These are phyloP conservation scores for Triplophysa yarkandensis DNA, from an alignment of 2,797 vertebrate species.

Conservation along the genomic window DNA sequence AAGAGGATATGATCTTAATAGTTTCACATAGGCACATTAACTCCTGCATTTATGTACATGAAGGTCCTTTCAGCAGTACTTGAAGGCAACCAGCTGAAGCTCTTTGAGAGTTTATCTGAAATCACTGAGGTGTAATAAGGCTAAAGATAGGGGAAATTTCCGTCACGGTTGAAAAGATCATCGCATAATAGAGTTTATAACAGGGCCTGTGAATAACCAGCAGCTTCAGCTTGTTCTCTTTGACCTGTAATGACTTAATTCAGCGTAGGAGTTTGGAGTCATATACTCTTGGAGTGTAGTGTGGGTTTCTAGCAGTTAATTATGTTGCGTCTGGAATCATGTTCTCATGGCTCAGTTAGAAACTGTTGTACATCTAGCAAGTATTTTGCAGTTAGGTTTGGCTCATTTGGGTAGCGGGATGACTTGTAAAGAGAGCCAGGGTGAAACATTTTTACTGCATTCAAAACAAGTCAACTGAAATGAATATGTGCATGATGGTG, in stretches of 20 bases:
- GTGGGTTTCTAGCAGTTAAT: conserved; percentile 9
- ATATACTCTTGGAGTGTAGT: conserved; percentile 2
- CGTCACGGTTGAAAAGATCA: conserved; percentile 37
- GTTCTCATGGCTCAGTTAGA: neutral
- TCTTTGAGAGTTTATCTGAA: conserved; percentile 1
- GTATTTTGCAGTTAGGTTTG: neutral
- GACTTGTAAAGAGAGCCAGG: neutral
- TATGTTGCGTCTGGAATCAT: neutral
- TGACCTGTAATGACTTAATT: conserved; percentile 9
- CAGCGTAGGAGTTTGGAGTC: conserved; percentile 5
- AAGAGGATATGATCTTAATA: conserved; percentile 46
- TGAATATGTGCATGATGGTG: neutral
- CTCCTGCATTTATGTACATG: neutral
- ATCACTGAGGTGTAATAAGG: conserved; percentile 21
- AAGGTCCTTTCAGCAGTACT: neutral
- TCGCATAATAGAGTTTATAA: conserved; percentile 7
- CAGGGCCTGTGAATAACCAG: neutral
- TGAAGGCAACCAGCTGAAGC: conserved; percentile 13
- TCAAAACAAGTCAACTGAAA: neutral
- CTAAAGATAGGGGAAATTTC: conserved; percentile 1
- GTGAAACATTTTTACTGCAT: neutral
- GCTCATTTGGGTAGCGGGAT: neutral
- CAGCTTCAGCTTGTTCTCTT: neutral
- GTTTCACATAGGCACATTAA: neutral
- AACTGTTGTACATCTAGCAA: neutral